These are phyloP conservation scores for Diarsia rubi DNA, from an alignment of 2,888 invertebrate species.

Conservation along the genomic window DNA sequence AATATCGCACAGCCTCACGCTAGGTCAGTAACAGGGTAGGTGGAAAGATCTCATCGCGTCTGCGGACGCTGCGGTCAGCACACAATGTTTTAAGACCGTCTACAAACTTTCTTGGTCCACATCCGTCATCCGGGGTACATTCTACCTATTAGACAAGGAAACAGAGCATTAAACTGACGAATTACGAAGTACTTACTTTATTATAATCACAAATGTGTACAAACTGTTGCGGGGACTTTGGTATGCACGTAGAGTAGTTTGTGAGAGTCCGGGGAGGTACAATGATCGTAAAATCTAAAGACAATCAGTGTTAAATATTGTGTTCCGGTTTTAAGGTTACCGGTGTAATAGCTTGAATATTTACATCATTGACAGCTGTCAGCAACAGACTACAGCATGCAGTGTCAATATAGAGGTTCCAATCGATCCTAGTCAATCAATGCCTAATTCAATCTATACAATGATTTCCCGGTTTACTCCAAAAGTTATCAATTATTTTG, in stretches of 20 bases:
- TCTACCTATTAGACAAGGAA: constrained; percentile 36
- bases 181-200: constrained; percentile 22
- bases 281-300: neutral
- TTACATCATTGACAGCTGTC: constrained; percentile 13
- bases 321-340: constrained; percentile 2
- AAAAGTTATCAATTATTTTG: neutral
- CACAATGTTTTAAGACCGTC: constrained; percentile 32
- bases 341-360: constrained; percentile 4
- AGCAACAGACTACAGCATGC: neutral
- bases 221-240: neutral
- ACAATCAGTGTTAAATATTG: neutral
- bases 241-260: neutral
- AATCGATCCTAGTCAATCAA: neutral
- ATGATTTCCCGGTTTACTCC: neutral
- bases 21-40: constrained; percentile 21
- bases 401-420: neutral
- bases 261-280: neutral
- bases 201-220: neutral
- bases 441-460: neutral
- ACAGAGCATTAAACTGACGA: constrained; percentile 44
- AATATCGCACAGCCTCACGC: constrained; percentile 33
- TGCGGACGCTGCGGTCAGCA: constrained; percentile 28
- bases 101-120: constrained; percentile 49
- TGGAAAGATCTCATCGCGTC: constrained; percentile 1
- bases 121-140: constrained; percentile 49